phyloP scores from a whole-genome alignment of 1,140 invertebrate species.

The Camponotus pennsylvanicus region DNA sequence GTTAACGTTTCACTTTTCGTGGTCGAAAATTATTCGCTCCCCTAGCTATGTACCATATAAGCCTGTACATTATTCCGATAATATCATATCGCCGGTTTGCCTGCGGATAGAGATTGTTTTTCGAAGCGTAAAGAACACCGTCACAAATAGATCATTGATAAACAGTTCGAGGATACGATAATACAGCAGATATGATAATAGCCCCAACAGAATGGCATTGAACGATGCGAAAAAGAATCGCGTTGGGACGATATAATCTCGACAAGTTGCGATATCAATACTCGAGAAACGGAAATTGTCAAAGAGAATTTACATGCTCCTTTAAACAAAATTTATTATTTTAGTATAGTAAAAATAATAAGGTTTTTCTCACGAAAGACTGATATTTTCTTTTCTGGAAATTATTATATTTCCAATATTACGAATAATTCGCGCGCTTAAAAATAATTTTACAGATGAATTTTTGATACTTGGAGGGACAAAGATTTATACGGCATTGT shows the following conservation, averaged over 20 bases:
- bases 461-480: not conserved
- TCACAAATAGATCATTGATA: constrained; percentile 42
- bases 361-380: too few species aligned
- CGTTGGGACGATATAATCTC: not conserved
- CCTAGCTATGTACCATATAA: constrained; percentile 31
- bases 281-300: not conserved
- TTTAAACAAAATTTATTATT: too few species aligned
- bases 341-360: not conserved
- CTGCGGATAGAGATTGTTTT: constrained; percentile 69
- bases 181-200: not conserved
- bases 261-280: not conserved
- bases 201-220: not conserved
- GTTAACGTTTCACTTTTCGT: constrained; percentile 78
- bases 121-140: constrained; percentile 66
- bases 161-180: constrained; percentile 13
- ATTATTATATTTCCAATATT: not conserved
- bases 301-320: not conserved
- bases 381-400: not conserved
- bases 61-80: constrained; percentile 47
- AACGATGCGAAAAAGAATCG: not conserved
- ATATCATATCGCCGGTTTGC: constrained; percentile 64
- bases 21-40: constrained; percentile 74
- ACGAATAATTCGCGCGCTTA: not conserved
- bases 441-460: not conserved
- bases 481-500: not conserved